Conservation (phyloP, 1,140 invertebrate species). For the Hetaerina americana region DNA sequence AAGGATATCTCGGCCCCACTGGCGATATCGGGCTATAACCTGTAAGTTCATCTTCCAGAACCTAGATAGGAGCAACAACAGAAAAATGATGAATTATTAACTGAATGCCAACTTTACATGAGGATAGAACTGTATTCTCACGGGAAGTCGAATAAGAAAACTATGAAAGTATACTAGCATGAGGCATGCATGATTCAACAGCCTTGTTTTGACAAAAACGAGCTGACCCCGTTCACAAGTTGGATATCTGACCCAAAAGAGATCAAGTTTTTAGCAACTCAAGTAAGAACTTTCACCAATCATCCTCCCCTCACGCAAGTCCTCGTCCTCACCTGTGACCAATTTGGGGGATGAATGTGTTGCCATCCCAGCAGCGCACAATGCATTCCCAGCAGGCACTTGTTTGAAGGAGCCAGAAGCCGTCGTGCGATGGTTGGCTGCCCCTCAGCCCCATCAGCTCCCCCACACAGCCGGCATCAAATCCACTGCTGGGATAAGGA, state of each 20-base stretch:
- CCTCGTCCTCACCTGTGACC: constrained; percentile 41
- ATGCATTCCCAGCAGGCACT: constrained; percentile 42
- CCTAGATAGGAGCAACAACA: constrained; percentile 32
- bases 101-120: too few species aligned
- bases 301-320: too few species aligned
- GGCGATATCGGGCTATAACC: constrained; percentile 57
- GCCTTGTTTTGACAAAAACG: too few species aligned
- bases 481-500: not conserved
- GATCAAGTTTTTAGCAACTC: too few species aligned
- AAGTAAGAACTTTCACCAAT: too few species aligned
- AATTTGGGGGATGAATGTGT: constrained; percentile 57
- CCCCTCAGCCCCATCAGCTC: not conserved
- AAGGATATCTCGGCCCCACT: constrained; percentile 44
- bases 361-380: constrained; percentile 53
- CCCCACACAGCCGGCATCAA: constrained; percentile 18
- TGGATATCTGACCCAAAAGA: too few species aligned
- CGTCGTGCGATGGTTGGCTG: constrained; percentile 13
- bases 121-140: too few species aligned
- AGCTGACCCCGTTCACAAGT: too few species aligned
- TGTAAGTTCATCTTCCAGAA: constrained; percentile 83
- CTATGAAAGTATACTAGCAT: too few species aligned
- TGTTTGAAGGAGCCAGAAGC: constrained; percentile 38
- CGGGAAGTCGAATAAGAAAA: too few species aligned
- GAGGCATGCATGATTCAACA: too few species aligned
- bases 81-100: too few species aligned